phyloP scores from a whole-genome alignment of 2,888 invertebrate species.

The Archips xylosteana region DNA sequence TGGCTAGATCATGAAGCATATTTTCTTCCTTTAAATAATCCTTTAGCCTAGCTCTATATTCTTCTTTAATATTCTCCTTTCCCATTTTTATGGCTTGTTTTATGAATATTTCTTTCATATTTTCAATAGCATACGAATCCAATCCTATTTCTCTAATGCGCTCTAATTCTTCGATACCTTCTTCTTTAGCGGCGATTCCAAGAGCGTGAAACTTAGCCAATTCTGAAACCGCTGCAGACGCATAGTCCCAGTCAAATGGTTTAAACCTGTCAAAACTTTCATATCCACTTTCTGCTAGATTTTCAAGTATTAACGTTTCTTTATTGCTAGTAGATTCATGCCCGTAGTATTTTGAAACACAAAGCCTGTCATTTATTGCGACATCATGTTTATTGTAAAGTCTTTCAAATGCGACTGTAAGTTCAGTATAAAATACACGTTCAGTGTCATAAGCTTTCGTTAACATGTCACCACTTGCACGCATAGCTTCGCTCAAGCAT shows the following conservation, averaged over 20 bases:
- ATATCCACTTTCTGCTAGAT: conserved; percentile 58
- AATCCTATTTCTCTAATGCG: conserved; percentile 38
- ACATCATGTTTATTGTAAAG: conserved; percentile 11
- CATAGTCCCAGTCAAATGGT: conserved; percentile 61
- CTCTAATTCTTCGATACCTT: conserved; percentile 56
- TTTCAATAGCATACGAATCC: neutral
- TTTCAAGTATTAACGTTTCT: conserved; percentile 63
- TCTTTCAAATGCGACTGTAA: neutral
- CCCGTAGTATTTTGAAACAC: conserved; percentile 13
- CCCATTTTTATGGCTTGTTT: neutral
- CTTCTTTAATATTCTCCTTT: conserved; percentile 46
- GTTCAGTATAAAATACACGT: conserved; percentile 5
- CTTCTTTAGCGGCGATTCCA: conserved; percentile 64
- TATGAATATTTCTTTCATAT: neutral
- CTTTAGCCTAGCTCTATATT: conserved; percentile 48
- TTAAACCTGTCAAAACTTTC: conserved; percentile 51
- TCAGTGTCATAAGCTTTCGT: neutral
- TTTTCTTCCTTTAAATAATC: conserved; percentile 46
- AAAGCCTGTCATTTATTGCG: neutral
- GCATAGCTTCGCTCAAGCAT: neutral
- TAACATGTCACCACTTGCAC: conserved; percentile 11
- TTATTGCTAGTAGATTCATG: conserved; percentile 51
- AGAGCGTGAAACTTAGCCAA: conserved; percentile 69
- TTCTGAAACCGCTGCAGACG: conserved; percentile 52
- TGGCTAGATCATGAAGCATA: conserved; percentile 14